Evolutionary conservation across 2,113 vertebrate genomes (phyloP), one percentile per base, ranked within the genome.

Genomic region (Forbesichthys papilliferus): DNA sequence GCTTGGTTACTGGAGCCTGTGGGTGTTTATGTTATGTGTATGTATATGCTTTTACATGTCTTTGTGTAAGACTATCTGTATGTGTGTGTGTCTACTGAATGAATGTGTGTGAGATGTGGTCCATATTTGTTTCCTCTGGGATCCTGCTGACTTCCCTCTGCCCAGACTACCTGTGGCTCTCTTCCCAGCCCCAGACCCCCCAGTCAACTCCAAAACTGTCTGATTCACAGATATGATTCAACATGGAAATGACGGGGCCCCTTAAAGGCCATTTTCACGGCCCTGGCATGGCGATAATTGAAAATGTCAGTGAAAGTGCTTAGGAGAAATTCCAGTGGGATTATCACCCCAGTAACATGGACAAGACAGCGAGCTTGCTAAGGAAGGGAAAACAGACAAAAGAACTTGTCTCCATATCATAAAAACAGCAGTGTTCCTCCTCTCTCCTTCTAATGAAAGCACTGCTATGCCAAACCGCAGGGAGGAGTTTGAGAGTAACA

Each of bases 281-380:
- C 71, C 71, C 75, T 88, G 86, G 90, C 87, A 87, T 87, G 82
- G 88, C 68, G 83, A 88, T 90, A 89, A 90, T 91, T 91, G 88
- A 86, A 90, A 90, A 89, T 89, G 90, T 90, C 88, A 91, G 85
- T 89, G 88, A 89, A 90, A 90, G 88, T 89, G 85, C 88, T 91
- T 86, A 84, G 86, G 73, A 90, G 86, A 90, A 90, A 89, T 91
- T 91, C 90, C 88, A 78, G 65, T 69, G 59, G 88, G 90, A 91
- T 91, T 91, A 91, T 91, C 90, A 80, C 88, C 90, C 88, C 88
- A 90, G 90, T 91, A 91, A 91, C 90, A 89, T 84, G 5, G 88
- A 84, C 84, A 90, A 27, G 88, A 89, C 87, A 87, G 80, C 85
- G 83, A 74, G 80, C 83, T 87, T 82, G 87, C 88, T 87, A 80